Evolutionary conservation across 2,113 vertebrate genomes (phyloP).

Genomic region (Hemibagrus wyckioides): DNA sequence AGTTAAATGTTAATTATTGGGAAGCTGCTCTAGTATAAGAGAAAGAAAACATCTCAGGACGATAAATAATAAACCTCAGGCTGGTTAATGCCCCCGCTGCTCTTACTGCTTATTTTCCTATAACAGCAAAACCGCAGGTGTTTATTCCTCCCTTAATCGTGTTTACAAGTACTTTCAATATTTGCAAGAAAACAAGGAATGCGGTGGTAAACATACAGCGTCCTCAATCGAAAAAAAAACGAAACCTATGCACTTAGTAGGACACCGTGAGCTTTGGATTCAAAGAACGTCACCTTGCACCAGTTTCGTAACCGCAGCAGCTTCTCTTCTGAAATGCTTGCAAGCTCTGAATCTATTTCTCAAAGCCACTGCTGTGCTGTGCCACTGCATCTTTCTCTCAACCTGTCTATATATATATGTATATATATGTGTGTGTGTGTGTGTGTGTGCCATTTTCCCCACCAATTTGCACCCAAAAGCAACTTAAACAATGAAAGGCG

Average conservation of each 20-base stretch:
- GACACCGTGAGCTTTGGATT: slow-evolving; percentile 9
- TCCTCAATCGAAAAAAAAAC: no score
- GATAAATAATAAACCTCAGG: background rate
- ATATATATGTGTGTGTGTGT: slow-evolving; percentile 6
- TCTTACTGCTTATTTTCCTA: background rate
- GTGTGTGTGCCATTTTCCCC: slow-evolving; percentile 13
- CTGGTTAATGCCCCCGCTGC: background rate
- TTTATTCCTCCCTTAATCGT: background rate
- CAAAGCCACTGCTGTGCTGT: slow-evolving; percentile 13
- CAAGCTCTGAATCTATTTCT: slow-evolving; percentile 19
- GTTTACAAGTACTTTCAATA: slow-evolving; percentile 2
- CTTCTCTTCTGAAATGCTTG: slow-evolving; percentile 33
- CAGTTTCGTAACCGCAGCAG: slow-evolving; percentile 48
- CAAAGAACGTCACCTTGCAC: slow-evolving; percentile 34
- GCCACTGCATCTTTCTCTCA: background rate
- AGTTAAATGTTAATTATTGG: background rate
- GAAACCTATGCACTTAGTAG: slow-evolving; percentile 29
- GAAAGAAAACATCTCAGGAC: background rate
- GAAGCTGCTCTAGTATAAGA: background rate
- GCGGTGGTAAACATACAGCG: background rate
- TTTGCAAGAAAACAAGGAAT: slow-evolving; percentile 8
- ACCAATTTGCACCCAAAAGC: slow-evolving; percentile 25
- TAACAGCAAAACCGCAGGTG: background rate
- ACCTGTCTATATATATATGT: background rate
- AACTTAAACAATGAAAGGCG: slow-evolving; percentile 24